A percentile compares a stretch with the other conserved stretches of the same genome.
phyloP scores from a whole-genome alignment of 2,113 vertebrate species.

The Aphelocoma coerulescens region DNA sequence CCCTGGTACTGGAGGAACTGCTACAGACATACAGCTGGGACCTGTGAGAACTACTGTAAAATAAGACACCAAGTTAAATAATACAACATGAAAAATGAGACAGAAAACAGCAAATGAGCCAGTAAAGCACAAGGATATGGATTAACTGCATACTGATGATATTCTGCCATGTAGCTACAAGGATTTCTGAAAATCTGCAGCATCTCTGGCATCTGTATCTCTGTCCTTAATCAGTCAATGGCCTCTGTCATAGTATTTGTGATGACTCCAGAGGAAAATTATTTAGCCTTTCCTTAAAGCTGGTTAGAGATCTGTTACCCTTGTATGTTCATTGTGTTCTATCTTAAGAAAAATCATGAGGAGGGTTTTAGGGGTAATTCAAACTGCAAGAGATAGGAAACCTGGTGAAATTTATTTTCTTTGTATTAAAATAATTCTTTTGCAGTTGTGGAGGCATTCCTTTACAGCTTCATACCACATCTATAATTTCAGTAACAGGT shows the following conservation, averaged over 20 bases:
- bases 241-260: neutral
- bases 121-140: neutral
- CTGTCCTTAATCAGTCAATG: neutral
- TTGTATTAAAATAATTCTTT: conserved; percentile 46
- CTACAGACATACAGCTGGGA: neutral
- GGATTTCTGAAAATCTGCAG: neutral
- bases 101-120: neutral
- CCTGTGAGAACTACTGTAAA: neutral
- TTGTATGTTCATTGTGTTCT: neutral
- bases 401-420: neutral
- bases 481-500: conserved; percentile 71
- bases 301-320: neutral
- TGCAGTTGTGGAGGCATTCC: conserved; percentile 79
- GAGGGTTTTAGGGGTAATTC: neutral
- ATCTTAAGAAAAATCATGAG: neutral
- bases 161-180: neutral
- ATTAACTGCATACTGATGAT: neutral
- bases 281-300: neutral
- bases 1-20: neutral
- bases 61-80: neutral
- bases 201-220: neutral
- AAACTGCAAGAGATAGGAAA: neutral
- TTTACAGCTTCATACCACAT: conserved; percentile 77
- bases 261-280: neutral
- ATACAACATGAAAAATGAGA: neutral